Evolutionary conservation across 1,140 invertebrate species (phyloP), one percentile per base, ranked within the genome.

Genomic region (Druon quercuslanigerum): DNA sequence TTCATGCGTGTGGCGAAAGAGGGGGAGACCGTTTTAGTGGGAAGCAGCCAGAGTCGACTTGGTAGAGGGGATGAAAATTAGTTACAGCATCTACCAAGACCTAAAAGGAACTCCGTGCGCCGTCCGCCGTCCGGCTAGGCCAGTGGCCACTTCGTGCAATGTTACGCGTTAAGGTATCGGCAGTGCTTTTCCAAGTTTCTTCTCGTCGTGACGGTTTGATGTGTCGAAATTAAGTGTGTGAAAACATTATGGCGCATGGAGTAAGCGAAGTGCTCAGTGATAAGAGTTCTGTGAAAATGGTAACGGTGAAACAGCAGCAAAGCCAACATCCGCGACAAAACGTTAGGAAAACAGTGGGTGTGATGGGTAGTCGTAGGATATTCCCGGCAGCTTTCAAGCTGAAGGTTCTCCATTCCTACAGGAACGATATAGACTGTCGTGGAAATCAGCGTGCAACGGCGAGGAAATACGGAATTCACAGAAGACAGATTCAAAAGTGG

Each of bases 401-500:
- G 71, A 95, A 95, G 92, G 96, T 97, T 78, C 92, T 97, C 75
- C 95, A 96, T 86, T 96, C 96, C 20, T 97, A 96, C 87, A 92
- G 96, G 70, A 93, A 94, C 79, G 96, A 97, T 87, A 93, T 94
- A 46, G 96, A 97, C 86, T 97, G 96, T 88, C 94, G 95, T 82
- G 96, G 96, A 12, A 97, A 97, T 89, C 96, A 97, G 86, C 92
- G 96, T 16, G 95, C 96, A 0, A 97, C 96, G 1, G 96, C 96
- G 7, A 93, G 96, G 77, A 97, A 97, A 88, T 97, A 96, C 86
- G 95, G 95, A 17, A 97, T 97, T 72, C 96, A 97, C 87, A 92
- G 96, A 14, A 92, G 96, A 40, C 96, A 97, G 88, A 96, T 97
- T 73, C 96, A 97, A 88, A 97, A 97, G 92, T 97, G 96, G 96